Evolutionary conservation across 2,888 invertebrate species (phyloP), one percentile per base, ranked within the genome.

Genomic region (Craniophora ligustri): DNA sequence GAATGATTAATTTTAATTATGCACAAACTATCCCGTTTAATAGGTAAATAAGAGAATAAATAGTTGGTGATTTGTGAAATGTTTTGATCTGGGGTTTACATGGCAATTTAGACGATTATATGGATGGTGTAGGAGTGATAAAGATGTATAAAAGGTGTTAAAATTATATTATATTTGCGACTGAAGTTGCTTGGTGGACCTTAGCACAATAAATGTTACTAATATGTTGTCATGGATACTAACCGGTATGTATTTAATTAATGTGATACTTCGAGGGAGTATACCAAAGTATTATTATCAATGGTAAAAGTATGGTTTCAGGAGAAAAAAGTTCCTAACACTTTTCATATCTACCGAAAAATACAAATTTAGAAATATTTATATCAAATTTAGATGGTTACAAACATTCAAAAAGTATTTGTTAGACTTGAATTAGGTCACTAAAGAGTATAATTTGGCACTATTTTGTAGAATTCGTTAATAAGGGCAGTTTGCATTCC

Each of bases 281-380:
- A 78, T 76, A 88, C 89, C 88, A 88, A 89, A 88, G 87, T 85
- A 82, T 81, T 83, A 78, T 76, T 77, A 74, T 74, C 71, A 73
- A 65, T 64, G 69, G 62, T 74, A 73, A 74, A 72, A 66, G 70
- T 71, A 78, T 70, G 71, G 78, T 82, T 78, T 79, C 64, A 73
- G 79, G 76, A 76, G 76, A 80, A 70, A 75, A 81, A 85, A 87
- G 88, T 88, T 89, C 88, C 89, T 89, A 88, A 75, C 64, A 59
- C 67, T 71, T 68, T 74, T 72, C 55, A 53, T 67, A 67, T 48
- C 46, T 65, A 63, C 56, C 19, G 57, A 63, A 28, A 49, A 58
- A 41, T 42, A 56, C 57, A 62, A 57, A 61, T 68, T 64, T 61
- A 60, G 56, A 65, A 5, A 2, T 61, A 59, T 73, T 63, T 75